These are phyloP conservation scores for Scleropages formosus DNA, from an alignment of 2,797 vertebrate species.

Conservation along the genomic window DNA sequence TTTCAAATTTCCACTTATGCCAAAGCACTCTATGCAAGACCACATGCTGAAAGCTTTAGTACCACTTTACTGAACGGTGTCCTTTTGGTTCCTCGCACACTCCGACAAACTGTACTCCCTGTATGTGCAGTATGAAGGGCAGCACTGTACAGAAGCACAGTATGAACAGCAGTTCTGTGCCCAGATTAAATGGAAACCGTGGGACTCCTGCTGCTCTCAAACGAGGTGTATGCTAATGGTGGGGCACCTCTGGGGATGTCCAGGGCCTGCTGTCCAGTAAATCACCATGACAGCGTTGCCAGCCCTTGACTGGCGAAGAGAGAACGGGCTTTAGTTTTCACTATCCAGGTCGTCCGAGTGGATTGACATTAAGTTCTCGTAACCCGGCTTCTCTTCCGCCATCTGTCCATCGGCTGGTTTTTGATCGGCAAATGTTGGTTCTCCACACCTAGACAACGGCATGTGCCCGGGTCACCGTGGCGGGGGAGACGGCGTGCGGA, in stretches of 20 bases:
- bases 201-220: neutral
- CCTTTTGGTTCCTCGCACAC: neutral
- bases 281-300: neutral
- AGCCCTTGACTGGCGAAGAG: neutral
- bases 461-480: neutral
- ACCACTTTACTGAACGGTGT: neutral
- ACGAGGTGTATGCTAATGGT: neutral
- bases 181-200: neutral
- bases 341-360: neutral
- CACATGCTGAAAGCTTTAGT: neutral
- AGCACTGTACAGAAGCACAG: neutral
- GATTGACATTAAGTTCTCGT: neutral
- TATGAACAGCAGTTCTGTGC: neutral
- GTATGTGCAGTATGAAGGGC: neutral
- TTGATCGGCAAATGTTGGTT: neutral
- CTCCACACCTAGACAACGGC: neutral
- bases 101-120: neutral
- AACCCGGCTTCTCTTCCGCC: neutral
- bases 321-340: neutral
- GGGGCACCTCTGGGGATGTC: neutral
- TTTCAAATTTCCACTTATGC: neutral
- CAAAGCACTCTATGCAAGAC: neutral
- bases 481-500: neutral
- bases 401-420: constrained; percentile 4
- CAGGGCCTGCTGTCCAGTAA: neutral